These are phyloP conservation scores for Parazoanthus swiftii DNA, from an alignment of 92 coral and sea anemone genomes.

Conservation along the genomic window DNA sequence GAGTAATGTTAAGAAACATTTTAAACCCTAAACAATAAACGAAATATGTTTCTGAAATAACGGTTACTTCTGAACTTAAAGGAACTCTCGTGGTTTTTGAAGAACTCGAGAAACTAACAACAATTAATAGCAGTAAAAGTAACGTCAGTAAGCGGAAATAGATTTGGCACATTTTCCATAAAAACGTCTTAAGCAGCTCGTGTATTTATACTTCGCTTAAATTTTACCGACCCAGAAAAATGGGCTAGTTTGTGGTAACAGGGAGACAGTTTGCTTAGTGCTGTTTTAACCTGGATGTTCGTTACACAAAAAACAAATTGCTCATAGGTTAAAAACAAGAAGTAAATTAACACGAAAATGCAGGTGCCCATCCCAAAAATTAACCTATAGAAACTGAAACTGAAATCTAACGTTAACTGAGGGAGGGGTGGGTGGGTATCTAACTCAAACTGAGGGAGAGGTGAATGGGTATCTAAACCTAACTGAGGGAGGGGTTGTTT, in stretches of 20 bases:
- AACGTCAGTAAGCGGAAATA: neutral
- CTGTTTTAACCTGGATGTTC: no score
- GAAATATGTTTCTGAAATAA: neutral
- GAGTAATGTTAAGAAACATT: conserved; percentile 44
- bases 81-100: neutral
- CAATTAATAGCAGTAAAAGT: neutral
- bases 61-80: neutral
- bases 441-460: no score
- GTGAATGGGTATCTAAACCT: no score
- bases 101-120: neutral
- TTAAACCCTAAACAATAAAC: neutral
- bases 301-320: no score
- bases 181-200: neutral
- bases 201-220: neutral
- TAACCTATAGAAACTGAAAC: neutral
- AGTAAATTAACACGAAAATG: neutral
- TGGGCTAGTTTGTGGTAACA: neutral
- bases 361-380: neutral
- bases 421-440: no score
- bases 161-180: neutral
- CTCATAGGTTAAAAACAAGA: neutral
- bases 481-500: no score
- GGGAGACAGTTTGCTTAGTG: neutral
- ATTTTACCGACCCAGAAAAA: neutral
- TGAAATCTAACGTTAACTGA: no score